Evolutionary conservation across 2,888 invertebrate species (phyloP), one percentile per base, ranked within the genome.

Genomic region (Alentia gelatinosa): DNA sequence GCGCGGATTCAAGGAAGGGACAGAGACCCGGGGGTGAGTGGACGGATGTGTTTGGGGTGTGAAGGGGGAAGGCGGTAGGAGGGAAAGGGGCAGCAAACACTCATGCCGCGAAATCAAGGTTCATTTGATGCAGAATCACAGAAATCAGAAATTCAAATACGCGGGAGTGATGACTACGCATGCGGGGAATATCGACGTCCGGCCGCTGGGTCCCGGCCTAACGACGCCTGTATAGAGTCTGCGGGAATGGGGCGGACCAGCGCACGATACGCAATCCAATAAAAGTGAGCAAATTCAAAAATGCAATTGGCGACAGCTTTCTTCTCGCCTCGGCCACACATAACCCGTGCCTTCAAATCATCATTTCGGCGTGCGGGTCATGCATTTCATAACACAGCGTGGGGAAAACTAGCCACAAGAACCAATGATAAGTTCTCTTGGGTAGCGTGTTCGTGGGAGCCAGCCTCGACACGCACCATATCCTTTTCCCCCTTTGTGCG

Each of bases 131-230:
- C 86, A 86, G 47, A 86, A 86, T 86, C 86, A 86, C 47, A 86
- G 47, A 86, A 86, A 86, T 86, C 86, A 86, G 86, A 86, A 86
- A 86, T 86, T 86, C 86, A 86, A 86, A 86, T 86, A 47, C 30
- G 86, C 86, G 23, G 1, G 30, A 42, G 86, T 7, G 86, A 86
- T 26, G 86, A 26, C 47, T 42, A 33, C 47, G 26, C 86, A 86
- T 47, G 86, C 47, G 33, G 47, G 19, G 68, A 37, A 35, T 79
- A 79, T 79, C 79, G 39, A 79, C 39, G n/a, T 39, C 37, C n/a
- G n/a, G n/a, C n/a, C n/a, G n/a, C n/a, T n/a, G n/a, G n/a, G n/a
- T n/a, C n/a, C n/a, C n/a, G n/a, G n/a, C n/a, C n/a, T n/a, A n/a
- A n/a, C n/a, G n/a, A n/a, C n/a, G n/a, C n/a, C n/a, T n/a, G n/a